Conservation (phyloP, 2,797 vertebrate species). For the Chelmon rostratus region DNA sequence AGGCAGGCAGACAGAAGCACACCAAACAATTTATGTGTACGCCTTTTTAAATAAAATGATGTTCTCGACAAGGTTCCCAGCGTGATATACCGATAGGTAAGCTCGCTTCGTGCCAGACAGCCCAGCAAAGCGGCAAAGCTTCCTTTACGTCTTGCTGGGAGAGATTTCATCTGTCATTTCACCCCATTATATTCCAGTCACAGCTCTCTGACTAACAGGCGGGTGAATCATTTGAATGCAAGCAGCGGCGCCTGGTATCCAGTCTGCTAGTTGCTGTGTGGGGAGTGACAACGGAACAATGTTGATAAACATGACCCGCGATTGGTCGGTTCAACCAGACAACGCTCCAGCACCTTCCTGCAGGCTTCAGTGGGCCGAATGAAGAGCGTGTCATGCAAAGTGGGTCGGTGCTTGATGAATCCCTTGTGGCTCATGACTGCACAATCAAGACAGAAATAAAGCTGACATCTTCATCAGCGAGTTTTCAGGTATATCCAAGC, state of each 20-base stretch:
- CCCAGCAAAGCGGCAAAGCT: constrained; percentile 35
- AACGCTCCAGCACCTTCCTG: constrained; percentile 25
- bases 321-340: constrained; percentile 48
- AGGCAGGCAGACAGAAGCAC: not conserved
- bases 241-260: constrained; percentile 41
- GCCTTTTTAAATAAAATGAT: constrained; percentile 59
- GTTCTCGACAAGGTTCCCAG: constrained; percentile 40
- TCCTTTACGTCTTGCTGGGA: constrained; percentile 56
- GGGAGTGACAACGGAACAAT: constrained; percentile 54
- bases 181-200: constrained; percentile 66
- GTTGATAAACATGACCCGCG: constrained; percentile 64
- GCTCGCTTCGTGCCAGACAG: constrained; percentile 30
- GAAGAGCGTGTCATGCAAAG: constrained; percentile 38
- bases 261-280: constrained; percentile 29
- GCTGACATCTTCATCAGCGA: constrained; percentile 47
- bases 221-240: constrained; percentile 64
- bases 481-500: constrained; percentile 26
- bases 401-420: constrained; percentile 44
- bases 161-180: constrained; percentile 67
- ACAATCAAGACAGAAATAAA: constrained; percentile 39
- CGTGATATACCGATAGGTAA: constrained; percentile 24
- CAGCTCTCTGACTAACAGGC: constrained; percentile 61
- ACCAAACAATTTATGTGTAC: constrained; percentile 23
- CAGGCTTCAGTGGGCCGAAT: constrained; percentile 20
- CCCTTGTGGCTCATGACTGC: constrained; percentile 31